phyloP scores from a whole-genome alignment of 2,797 vertebrate genomes.

The Antennarius maculatus region DNA sequence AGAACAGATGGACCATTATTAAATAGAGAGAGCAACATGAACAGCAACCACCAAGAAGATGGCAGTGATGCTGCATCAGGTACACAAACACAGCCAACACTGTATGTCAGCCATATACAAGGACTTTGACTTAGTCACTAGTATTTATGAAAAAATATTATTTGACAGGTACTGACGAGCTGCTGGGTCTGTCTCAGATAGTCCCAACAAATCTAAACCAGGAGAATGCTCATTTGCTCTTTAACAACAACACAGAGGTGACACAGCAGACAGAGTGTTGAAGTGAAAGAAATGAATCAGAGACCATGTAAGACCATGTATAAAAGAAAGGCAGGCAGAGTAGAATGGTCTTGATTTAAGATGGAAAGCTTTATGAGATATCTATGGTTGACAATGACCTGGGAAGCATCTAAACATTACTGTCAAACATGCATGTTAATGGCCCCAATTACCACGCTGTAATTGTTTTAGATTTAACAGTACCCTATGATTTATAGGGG shows the following conservation, averaged over 20 bases:
- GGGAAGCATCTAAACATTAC: neutral
- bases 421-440: neutral
- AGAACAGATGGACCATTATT: slow-evolving; percentile 7
- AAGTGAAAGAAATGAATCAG: slow-evolving; percentile 30
- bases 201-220: slow-evolving; percentile 15
- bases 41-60: slow-evolving; percentile 19
- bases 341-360: neutral
- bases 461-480: neutral
- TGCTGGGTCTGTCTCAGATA: slow-evolving; percentile 30
- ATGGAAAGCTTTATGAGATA: slow-evolving; percentile 1
- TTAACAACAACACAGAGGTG: slow-evolving; percentile 6
- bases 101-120: neutral
- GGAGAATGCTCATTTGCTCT: slow-evolving; percentile 17
- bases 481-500: neutral
- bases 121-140: neutral
- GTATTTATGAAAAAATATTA: neutral
- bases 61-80: slow-evolving; percentile 30
- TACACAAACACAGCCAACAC: slow-evolving; percentile 28
- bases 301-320: slow-evolving; percentile 21
- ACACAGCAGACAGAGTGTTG: slow-evolving; percentile 14
- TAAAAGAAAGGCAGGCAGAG: slow-evolving; percentile 9
- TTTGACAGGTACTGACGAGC: slow-evolving; percentile 38
- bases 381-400: slow-evolving; percentile 10
- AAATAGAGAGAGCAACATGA: slow-evolving; percentile 9
- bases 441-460: neutral